Base-by-base conservation (phyloP, 2,797 vertebrate species). In the Rhyacichthys aspro region DNA sequence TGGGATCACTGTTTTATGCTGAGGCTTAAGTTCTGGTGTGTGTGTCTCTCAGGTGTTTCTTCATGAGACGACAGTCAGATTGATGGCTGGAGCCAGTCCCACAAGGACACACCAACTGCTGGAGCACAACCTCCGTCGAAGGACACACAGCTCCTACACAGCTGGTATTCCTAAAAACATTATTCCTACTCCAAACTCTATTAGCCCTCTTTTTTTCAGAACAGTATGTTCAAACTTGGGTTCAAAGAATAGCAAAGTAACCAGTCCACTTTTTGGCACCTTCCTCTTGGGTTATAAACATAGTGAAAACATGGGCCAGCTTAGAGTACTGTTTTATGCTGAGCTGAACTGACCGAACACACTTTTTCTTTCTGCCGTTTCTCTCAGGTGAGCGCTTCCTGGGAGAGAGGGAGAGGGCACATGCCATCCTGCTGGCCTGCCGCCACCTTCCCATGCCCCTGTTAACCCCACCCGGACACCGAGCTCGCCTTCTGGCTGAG, bases 11-110 rank as follows among this genome's bases (percentile, higher is more conserved):
- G 43, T 50, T 18, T 38, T 18, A 33, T 18, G 18, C 55, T 17
- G 7, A 44, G 9, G 28, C n/a, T 39, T 16, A 43, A 28, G n/a
- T 15, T 33, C n/a, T n/a, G n/a, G 3, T 65, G 19, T 60, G 36
- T 67, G 7, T 59, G 10, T 38, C 16, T 48, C 49, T n/a, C 77
- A 99, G 98, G 93, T 98, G 74, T 99, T 99, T 70, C 94, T 99
- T 34, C 98, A 99, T 0, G 98, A 99, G 89, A 98, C 98, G 58
- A 98, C 96, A 0, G 96, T 98, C 74, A 94, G 98, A 58, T 87
- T 99, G 79, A 99, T 99, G 96, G 98, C 98, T 0, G 98, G 98
- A 50, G 98, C 98, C 78, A 98, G 98, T 88, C 98, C 98, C 42
- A 99, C 97, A 0, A 94, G 97, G 39, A 99, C 98, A 3, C 98